Percentiles rank a stretch among this genome's conserved stretches.
Evolutionary conservation across 2,888 invertebrate genomes (phyloP).

Genomic region (Hydrotaea cyrtoneurina): DNA sequence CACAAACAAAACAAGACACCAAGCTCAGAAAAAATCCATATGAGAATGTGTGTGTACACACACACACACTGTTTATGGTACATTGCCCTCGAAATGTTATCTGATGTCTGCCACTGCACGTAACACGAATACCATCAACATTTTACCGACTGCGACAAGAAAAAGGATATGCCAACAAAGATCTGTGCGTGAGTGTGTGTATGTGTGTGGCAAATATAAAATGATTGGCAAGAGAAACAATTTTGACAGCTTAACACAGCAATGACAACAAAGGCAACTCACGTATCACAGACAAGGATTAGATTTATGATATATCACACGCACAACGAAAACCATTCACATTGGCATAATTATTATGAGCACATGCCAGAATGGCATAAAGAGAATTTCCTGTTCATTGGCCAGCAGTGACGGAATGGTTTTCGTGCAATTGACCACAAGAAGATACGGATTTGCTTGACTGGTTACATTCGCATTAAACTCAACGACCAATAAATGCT

Average conservation of each 20-base stretch:
- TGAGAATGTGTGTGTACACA: neutral
- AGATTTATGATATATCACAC: conserved; percentile 5
- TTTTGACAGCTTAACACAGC: neutral
- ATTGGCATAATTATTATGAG: conserved; percentile 9
- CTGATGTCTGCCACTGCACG: conserved; percentile 13
- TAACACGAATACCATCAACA: conserved; percentile 1
- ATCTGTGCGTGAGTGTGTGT: neutral
- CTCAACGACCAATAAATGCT: too few relatives aligned
- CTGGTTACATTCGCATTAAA: too few relatives aligned
- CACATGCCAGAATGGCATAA: neutral
- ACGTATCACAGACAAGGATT: neutral
- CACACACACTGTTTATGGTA: conserved; percentile 26
- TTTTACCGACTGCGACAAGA: neutral
- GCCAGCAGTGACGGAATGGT: neutral
- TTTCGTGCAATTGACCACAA: neutral
- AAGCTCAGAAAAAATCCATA: too few relatives aligned
- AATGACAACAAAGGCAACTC: neutral
- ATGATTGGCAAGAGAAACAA: conserved; percentile 25
- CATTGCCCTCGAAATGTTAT: conserved; percentile 22
- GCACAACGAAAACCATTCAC: neutral
- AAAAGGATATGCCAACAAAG: conserved; percentile 3
- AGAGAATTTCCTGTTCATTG: neutral
- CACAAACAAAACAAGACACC: too few relatives aligned
- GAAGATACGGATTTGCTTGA: neutral
- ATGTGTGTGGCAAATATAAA: neutral